Percentiles rank a stretch among this genome's conserved stretches.
Conservation (phyloP, 2,797 vertebrate species). For the Austrolebias charrua region DNA sequence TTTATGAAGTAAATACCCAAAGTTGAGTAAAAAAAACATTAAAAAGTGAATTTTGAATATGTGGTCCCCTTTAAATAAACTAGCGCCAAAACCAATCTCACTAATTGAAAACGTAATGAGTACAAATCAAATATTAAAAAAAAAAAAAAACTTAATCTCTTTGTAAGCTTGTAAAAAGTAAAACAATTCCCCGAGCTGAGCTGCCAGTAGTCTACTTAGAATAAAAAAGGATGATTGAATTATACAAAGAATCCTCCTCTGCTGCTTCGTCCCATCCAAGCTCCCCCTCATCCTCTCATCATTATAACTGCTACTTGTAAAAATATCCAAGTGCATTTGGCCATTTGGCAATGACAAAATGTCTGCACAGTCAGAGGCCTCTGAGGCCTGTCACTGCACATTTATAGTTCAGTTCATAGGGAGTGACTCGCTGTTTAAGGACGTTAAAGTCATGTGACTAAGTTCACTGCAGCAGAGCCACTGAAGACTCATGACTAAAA, state of each 20-base stretch:
- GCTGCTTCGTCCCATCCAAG: conserved; percentile 11
- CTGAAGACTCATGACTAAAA: conserved; percentile 36
- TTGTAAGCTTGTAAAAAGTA: background rate
- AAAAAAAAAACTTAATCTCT: background rate
- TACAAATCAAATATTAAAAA: background rate
- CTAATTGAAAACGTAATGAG: too few relatives aligned
- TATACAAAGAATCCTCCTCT: conserved; percentile 19
- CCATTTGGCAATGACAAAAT: conserved; percentile 64
- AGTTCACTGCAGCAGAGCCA: conserved; percentile 27
- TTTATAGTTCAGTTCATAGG: conserved; percentile 50
- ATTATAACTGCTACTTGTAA: conserved; percentile 59
- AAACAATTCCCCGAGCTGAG: background rate
- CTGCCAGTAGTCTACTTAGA: conserved; percentile 8
- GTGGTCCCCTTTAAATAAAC: too few relatives aligned
- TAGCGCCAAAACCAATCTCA: too few relatives aligned
- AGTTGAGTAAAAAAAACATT: too few relatives aligned
- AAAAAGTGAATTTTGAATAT: too few relatives aligned
- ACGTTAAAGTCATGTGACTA: conserved; percentile 40
- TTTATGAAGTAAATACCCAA: too few relatives aligned
- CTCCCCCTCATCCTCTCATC: conserved; percentile 33
- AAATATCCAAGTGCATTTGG: conserved; percentile 69
- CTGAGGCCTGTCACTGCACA: conserved; percentile 53
- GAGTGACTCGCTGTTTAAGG: conserved; percentile 51
- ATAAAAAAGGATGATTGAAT: conserved; percentile 35
- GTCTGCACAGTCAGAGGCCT: conserved; percentile 64